A percentile compares a stretch with the other conserved stretches of the same genome.
phyloP scores from a whole-genome alignment of 2,113 vertebrate genomes.

The Paracyprichromis sp. region DNA sequence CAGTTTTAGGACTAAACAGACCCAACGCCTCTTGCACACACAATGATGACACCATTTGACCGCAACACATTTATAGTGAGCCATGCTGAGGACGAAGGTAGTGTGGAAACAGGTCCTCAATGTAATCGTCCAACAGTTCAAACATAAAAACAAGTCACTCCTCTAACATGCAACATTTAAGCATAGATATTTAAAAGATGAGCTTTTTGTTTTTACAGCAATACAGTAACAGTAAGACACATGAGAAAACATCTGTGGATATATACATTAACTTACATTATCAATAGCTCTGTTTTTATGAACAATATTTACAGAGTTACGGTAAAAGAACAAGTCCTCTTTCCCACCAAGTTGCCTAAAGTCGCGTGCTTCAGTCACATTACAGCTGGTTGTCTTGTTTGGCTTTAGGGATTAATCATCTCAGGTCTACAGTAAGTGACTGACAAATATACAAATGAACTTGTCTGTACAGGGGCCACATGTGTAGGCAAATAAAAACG shows the following conservation, averaged over 20 bases:
- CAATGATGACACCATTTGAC: conserved; percentile 27
- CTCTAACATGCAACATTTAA: conserved; percentile 63
- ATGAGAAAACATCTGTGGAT: conserved; percentile 59
- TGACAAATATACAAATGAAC: conserved; percentile 28
- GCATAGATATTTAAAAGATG: conserved; percentile 50
- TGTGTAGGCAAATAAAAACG: conserved; percentile 4
- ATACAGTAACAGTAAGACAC: conserved; percentile 45
- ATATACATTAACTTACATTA: conserved; percentile 68
- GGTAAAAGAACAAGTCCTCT: background rate
- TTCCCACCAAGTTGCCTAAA: background rate
- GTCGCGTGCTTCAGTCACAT: background rate
- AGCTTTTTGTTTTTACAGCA: conserved; percentile 42
- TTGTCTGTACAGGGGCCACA: conserved; percentile 2
- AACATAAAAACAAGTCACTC: conserved; percentile 24
- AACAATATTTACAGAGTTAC: conserved; percentile 63
- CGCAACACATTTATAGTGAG: conserved; percentile 43
- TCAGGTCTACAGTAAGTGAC: background rate
- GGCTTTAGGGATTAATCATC: conserved; percentile 28
- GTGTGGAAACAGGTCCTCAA: background rate
- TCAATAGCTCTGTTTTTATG: conserved; percentile 60
- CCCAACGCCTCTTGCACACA: background rate
- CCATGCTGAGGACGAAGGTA: conserved; percentile 53
- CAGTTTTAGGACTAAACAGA: background rate
- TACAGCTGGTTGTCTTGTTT: conserved; percentile 18
- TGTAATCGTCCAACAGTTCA: background rate